Percentiles rank a stretch among this genome's conserved stretches.
These are phyloP conservation scores for Drosophila sordidapex DNA, from an alignment of 2,888 invertebrate species.

Conservation along the genomic window DNA sequence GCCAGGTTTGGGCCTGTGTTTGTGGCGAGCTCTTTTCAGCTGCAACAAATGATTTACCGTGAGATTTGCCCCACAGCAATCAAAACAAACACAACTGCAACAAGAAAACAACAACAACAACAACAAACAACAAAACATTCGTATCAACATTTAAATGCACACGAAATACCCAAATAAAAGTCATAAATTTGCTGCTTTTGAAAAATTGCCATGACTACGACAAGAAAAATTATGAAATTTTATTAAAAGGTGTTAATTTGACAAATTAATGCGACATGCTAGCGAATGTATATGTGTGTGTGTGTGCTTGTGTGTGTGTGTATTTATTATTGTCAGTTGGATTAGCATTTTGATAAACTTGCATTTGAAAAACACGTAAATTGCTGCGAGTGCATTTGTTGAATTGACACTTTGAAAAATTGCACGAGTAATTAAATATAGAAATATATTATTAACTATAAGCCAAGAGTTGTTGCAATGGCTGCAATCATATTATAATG, in stretches of 20 bases:
- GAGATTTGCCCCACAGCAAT: conserved; percentile 55
- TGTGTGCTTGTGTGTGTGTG: conserved; percentile 7
- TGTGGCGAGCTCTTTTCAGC: conserved; percentile 16
- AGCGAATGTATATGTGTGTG: conserved; percentile 5
- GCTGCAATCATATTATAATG: neutral
- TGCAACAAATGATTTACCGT: conserved; percentile 63
- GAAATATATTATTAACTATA: neutral
- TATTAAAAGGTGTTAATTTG: conserved; percentile 76
- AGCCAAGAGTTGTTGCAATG: neutral
- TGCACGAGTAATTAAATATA: neutral
- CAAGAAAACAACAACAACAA: neutral
- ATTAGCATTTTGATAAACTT: conserved; percentile 13
- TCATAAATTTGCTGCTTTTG: conserved; percentile 72
- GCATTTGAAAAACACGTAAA: conserved; percentile 33
- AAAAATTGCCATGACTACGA: conserved; percentile 56
- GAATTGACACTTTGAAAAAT: conserved; percentile 6
- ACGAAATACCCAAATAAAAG: conserved; percentile 51
- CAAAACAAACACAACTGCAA: conserved; percentile 13
- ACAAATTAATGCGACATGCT: conserved; percentile 69
- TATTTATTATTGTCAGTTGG: neutral
- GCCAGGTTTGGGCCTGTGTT: conserved; percentile 8
- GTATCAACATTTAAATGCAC: conserved; percentile 44
- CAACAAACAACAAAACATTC: conserved; percentile 16
- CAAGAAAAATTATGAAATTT: conserved; percentile 61
- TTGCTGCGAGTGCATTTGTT: conserved; percentile 13